Percentiles rank a stretch among this genome's conserved stretches.
These are phyloP conservation scores for Cichladusa arquata DNA, from an alignment of 2,113 vertebrate species.

Conservation along the genomic window DNA sequence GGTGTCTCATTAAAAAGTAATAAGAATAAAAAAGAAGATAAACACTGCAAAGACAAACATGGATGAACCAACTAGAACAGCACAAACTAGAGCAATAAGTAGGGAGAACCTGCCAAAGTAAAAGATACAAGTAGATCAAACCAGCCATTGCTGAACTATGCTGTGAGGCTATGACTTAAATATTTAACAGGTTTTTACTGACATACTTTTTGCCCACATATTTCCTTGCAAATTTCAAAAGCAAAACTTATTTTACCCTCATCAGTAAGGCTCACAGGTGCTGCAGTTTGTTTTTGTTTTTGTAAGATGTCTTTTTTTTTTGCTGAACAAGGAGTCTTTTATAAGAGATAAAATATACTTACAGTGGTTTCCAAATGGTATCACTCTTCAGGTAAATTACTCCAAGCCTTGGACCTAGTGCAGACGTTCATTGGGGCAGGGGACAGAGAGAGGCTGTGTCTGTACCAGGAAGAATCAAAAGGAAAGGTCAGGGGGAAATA, in stretches of 20 bases:
- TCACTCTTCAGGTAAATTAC: slow-evolving; percentile 85
- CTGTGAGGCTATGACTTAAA: slow-evolving; percentile 44
- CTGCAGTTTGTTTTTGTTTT: slow-evolving; percentile 49
- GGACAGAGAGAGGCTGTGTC: slow-evolving; percentile 75
- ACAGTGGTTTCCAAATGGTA: slow-evolving; percentile 79
- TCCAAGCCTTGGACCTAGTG: slow-evolving; percentile 81
- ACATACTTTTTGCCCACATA: slow-evolving; percentile 37
- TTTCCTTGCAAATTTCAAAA: slow-evolving; percentile 45
- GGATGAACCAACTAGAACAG: neutral
- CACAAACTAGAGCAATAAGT: neutral
- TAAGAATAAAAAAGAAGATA: slow-evolving; percentile 28
- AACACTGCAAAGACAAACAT: neutral
- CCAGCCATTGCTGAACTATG: slow-evolving; percentile 25
- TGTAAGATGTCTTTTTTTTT: slow-evolving; percentile 10
- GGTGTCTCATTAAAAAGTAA: neutral
- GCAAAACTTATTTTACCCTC: slow-evolving; percentile 24
- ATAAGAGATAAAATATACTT: slow-evolving; percentile 70
- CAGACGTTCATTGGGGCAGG: slow-evolving; percentile 84
- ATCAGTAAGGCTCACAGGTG: slow-evolving; percentile 39
- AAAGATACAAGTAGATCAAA: slow-evolving; percentile 44
- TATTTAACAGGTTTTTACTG: slow-evolving; percentile 61
- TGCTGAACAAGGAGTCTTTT: slow-evolving; percentile 41
- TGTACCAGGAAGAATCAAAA: slow-evolving; percentile 68
- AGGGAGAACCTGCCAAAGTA: neutral
- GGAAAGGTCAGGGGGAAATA: slow-evolving; percentile 44